phyloP scores from a whole-genome alignment of 2,797 vertebrate species.

The Hoplostethus atlanticus region DNA sequence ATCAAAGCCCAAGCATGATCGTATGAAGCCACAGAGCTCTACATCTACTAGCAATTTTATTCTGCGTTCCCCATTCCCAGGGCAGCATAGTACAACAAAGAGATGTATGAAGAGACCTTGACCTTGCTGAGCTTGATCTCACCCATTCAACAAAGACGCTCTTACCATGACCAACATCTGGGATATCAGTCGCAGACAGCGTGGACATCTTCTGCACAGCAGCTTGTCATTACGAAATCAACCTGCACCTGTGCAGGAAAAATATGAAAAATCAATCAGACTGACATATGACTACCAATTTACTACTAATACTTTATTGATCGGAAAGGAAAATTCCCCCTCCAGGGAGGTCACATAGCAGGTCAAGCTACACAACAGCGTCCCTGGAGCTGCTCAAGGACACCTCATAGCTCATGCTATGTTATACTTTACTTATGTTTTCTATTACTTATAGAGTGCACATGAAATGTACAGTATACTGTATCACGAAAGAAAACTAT shows the following conservation, averaged over 20 bases:
- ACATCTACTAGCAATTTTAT: too few relatives aligned
- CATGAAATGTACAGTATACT: too few relatives aligned
- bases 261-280: conserved; percentile 13
- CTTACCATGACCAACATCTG: conserved; percentile 90
- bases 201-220: conserved; percentile 89
- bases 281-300: not conserved
- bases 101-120: not conserved
- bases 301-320: not conserved
- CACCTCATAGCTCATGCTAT: too few relatives aligned
- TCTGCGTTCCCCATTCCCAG: not conserved
- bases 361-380: too few relatives aligned
- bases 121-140: conserved; percentile 1
- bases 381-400: too few relatives aligned
- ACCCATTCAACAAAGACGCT: conserved; percentile 6
- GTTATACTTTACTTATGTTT: too few relatives aligned
- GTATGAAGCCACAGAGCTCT: too few relatives aligned
- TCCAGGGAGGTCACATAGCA: too few relatives aligned
- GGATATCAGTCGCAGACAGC: conserved; percentile 87
- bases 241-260: conserved; percentile 71
- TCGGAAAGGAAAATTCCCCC: not conserved
- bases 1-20: not conserved
- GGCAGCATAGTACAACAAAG: not conserved
- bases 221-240: conserved; percentile 89
- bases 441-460: too few relatives aligned
- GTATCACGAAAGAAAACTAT: too few relatives aligned